These are phyloP conservation scores for Pluvianellus socialis DNA, from an alignment of 2,113 vertebrate species.

Conservation along the genomic window DNA sequence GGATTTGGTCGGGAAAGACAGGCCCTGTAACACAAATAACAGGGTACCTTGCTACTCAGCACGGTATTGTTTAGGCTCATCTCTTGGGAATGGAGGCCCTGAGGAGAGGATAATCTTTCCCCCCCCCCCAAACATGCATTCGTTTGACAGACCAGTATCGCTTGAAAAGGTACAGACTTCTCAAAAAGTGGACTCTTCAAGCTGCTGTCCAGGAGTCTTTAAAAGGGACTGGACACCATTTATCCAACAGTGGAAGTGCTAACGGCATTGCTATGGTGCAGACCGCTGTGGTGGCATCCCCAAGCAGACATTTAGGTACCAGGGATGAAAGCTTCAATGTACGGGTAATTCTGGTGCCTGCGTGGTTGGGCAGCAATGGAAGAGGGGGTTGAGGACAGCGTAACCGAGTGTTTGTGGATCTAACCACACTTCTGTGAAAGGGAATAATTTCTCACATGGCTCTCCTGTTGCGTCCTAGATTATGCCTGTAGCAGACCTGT, in stretches of 20 bases:
- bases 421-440: neutral
- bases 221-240: neutral
- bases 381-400: neutral
- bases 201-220: neutral
- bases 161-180: neutral
- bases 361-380: neutral
- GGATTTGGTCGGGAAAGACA: neutral
- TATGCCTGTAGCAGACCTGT: neutral
- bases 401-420: neutral
- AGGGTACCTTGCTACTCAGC: neutral
- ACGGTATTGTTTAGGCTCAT: neutral
- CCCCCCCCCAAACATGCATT: neutral
- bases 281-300: neutral
- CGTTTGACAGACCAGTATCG: neutral
- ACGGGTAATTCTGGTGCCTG: neutral
- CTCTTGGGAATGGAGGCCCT: neutral
- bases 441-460: neutral
- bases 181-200: neutral
- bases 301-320: accelerated
- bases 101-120: neutral
- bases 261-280: neutral
- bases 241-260: neutral
- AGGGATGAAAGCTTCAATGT: neutral
- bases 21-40: neutral
- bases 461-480: neutral